Conservation (phyloP, 1,140 invertebrate genomes). For the Heterodera schachtii region DNA sequence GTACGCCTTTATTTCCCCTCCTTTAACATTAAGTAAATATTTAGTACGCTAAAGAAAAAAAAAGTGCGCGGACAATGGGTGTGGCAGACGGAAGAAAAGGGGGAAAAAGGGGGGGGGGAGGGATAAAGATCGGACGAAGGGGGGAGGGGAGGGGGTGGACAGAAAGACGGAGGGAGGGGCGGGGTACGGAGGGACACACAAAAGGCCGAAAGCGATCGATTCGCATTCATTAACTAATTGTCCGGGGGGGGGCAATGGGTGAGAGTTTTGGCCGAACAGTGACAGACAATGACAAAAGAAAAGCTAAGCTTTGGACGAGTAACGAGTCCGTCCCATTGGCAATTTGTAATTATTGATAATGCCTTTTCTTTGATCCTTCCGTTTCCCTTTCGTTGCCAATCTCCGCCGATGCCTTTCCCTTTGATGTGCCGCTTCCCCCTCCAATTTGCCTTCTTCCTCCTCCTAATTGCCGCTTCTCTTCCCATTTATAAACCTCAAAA, state of each 20-base stretch:
- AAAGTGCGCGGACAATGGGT: neutral
- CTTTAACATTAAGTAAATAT: neutral
- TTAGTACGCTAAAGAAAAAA: neutral
- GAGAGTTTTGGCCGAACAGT: too few relatives aligned
- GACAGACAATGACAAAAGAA: too few relatives aligned
- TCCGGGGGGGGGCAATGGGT: too few relatives aligned
- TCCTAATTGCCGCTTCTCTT: slow-evolving; percentile 7
- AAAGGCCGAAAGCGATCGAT: neutral
- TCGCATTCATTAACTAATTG: too few relatives aligned
- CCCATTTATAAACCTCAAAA: neutral
- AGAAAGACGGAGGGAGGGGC: neutral
- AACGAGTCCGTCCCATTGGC: too few relatives aligned
- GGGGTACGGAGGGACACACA: neutral
- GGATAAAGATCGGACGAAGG: neutral
- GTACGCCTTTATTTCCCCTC: neutral
- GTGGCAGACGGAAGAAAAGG: neutral
- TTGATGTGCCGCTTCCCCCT: neutral
- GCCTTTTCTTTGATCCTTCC: too few relatives aligned
- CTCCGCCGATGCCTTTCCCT: neutral
- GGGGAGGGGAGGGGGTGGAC: neutral
- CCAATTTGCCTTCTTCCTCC: neutral
- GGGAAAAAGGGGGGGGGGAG: too few relatives aligned
- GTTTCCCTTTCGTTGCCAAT: too few relatives aligned
- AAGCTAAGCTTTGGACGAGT: too few relatives aligned
- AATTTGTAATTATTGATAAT: too few relatives aligned